These are phyloP conservation scores for Latrodectus geometricus DNA, from an alignment of 1,140 invertebrate genomes.

Conservation along the genomic window DNA sequence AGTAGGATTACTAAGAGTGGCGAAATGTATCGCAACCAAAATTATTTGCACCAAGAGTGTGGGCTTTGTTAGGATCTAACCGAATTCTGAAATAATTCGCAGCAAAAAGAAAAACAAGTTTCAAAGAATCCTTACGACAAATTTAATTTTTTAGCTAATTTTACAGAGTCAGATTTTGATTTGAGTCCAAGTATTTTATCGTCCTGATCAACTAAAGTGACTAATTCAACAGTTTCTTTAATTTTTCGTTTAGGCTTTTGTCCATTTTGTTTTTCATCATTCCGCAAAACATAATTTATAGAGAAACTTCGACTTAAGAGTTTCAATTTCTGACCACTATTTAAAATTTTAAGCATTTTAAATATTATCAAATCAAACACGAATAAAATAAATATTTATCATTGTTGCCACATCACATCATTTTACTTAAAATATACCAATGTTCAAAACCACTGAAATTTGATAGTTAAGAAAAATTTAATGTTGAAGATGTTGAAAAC, in stretches of 20 bases:
- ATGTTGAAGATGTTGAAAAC: too few relatives aligned
- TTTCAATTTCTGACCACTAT: not conserved
- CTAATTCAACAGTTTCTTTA: conserved; percentile 53
- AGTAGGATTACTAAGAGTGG: too few relatives aligned
- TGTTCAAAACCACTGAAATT: too few relatives aligned
- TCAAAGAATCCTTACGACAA: conserved; percentile 56
- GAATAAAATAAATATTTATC: too few relatives aligned
- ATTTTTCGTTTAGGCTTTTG: conserved; percentile 38
- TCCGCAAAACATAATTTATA: not conserved
- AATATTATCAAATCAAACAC: not conserved
- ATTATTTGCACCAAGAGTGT: too few relatives aligned
- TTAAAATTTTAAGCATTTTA: conserved; percentile 38
- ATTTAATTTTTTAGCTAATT: conserved; percentile 52
- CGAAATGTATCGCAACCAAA: too few relatives aligned
- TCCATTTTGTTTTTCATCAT: conserved; percentile 7
- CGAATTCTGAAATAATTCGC: too few relatives aligned
- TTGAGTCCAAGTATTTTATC: conserved; percentile 56
- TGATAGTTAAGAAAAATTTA: too few relatives aligned
- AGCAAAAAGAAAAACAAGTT: too few relatives aligned
- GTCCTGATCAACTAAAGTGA: conserved; percentile 44
- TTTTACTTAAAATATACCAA: too few relatives aligned
- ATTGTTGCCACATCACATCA: too few relatives aligned
- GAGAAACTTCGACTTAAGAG: not conserved
- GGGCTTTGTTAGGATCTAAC: too few relatives aligned
- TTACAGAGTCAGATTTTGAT: conserved; percentile 44